Conservation (phyloP, 92 coral and sea anemone species). For the Epizoanthus fatuus region DNA sequence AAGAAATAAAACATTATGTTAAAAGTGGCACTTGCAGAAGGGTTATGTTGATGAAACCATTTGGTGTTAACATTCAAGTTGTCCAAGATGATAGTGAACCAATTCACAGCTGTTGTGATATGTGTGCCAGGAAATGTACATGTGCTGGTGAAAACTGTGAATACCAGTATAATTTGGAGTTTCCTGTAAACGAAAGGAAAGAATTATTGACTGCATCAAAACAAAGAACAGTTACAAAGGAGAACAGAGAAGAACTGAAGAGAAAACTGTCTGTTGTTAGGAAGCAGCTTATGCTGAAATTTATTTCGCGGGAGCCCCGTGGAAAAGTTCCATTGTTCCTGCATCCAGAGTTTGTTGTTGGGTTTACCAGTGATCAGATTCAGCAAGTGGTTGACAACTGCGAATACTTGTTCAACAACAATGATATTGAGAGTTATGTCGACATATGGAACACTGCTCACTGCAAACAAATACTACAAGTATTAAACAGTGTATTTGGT, state of each 20-base stretch:
- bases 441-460: constrained; percentile 1
- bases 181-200: not conserved
- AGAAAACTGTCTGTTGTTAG: not conserved
- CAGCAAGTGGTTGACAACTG: constrained; percentile 12
- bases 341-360: not conserved
- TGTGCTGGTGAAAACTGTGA: not conserved
- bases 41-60: not conserved
- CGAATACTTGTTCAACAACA: not conserved
- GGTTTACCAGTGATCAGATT: not conserved
- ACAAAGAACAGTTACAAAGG: not conserved
- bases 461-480: not conserved
- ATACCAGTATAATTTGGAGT: not conserved
- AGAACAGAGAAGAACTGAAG: not conserved
- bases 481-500: not conserved
- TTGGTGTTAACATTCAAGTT: not conserved
- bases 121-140: constrained; percentile 4
- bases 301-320: not conserved
- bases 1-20: not conserved
- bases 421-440: not conserved
- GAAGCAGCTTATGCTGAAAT: not conserved
- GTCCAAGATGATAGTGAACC: not conserved
- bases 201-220: not conserved
- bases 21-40: not conserved
- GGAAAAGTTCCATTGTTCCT: constrained; percentile 4
- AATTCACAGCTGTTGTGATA: constrained; percentile 4